These are phyloP conservation scores for Neosilurus hyrtlii DNA, from an alignment of 2,797 vertebrate genomes.

Conservation along the genomic window DNA sequence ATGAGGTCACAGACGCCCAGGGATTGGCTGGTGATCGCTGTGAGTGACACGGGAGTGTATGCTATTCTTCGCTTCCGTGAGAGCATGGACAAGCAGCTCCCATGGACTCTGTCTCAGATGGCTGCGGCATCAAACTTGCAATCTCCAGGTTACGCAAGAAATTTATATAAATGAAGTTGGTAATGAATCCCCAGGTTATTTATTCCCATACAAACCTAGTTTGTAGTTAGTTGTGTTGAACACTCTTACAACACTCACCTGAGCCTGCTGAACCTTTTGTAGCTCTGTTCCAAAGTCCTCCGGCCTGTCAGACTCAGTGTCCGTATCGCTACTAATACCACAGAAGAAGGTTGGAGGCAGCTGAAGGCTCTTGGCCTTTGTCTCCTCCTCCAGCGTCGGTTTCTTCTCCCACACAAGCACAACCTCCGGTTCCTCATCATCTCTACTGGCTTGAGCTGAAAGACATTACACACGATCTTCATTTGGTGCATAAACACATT, in stretches of 20 bases:
- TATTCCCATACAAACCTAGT: too few species aligned
- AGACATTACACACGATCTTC: neutral
- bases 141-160: too few species aligned
- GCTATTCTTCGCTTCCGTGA: too few species aligned
- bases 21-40: too few species aligned
- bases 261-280: constrained; percentile 71
- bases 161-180: too few species aligned
- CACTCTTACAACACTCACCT: constrained; percentile 56
- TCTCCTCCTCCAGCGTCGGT: constrained; percentile 77
- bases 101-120: too few species aligned
- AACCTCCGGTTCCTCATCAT: constrained; percentile 69
- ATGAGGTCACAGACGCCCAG: too few species aligned
- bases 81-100: too few species aligned
- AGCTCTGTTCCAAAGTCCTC: constrained; percentile 84
- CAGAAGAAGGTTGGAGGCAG: constrained; percentile 84
- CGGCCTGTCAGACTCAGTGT: constrained; percentile 75
- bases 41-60: too few species aligned
- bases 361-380: constrained; percentile 77
- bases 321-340: constrained; percentile 76
- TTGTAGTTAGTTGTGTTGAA: too few species aligned
- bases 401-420: constrained; percentile 83
- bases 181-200: too few species aligned
- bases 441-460: neutral
- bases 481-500: neutral
- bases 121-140: too few species aligned